Conservation (phyloP, 2,888 invertebrate species). For the Drosophila aldrichi region DNA sequence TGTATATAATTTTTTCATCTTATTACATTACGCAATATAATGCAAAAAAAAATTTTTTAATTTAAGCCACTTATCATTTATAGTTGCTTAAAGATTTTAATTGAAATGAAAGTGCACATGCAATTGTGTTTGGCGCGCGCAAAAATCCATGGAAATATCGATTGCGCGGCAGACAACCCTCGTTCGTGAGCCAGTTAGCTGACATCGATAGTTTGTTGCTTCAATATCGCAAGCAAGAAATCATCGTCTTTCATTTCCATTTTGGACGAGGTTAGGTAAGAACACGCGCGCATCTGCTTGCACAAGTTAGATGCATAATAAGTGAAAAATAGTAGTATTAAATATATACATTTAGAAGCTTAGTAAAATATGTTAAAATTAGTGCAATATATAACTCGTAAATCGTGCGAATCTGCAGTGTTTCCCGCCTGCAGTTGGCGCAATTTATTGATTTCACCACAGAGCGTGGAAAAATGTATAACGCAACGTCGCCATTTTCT, state of each 20-base stretch:
- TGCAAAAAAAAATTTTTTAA: no score
- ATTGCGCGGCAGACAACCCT: constrained; percentile 6
- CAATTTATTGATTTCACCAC: constrained; percentile 82
- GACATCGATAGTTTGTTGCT: constrained; percentile 19
- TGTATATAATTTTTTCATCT: no score
- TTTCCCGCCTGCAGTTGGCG: constrained; percentile 70
- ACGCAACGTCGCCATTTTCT: constrained; percentile 83
- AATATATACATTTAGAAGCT: constrained; percentile 21
- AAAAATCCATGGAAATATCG: constrained; percentile 3
- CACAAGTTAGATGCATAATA: constrained; percentile 70
- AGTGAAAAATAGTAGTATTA: constrained; percentile 36
- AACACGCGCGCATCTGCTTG: constrained; percentile 68
- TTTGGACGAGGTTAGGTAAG: constrained; percentile 85
- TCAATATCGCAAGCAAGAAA: constrained; percentile 20
- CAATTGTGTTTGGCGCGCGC: accelerated
- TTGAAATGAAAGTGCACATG: neutral
- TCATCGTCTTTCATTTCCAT: constrained; percentile 61
- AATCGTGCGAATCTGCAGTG: constrained; percentile 63
- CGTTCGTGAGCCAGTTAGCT: neutral
- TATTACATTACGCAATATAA: no score
- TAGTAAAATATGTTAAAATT: constrained; percentile 66
- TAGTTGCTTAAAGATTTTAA: no score
- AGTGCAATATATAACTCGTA: constrained; percentile 79
- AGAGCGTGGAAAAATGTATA: constrained; percentile 71
- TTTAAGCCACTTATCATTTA: neutral